Evolutionary conservation across 2,113 vertebrate species (phyloP).

Genomic region (Noctilio leporinus): DNA sequence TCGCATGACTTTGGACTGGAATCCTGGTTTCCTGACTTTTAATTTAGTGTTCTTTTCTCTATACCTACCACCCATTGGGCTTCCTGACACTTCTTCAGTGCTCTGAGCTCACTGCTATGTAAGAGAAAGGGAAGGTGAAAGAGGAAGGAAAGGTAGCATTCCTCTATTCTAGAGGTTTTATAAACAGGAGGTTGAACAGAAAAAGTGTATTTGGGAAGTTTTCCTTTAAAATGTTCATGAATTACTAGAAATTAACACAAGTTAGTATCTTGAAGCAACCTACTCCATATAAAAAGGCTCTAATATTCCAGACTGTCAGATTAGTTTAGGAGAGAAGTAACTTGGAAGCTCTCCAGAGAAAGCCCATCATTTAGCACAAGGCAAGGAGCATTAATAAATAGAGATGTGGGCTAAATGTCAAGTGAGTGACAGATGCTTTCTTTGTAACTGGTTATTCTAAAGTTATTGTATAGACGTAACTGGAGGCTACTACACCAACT

Average conservation of each 20-base stretch:
- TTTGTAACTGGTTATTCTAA: neutral
- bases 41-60: neutral
- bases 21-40: neutral
- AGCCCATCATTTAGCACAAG: slow-evolving; percentile 50
- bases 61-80: neutral
- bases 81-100: neutral
- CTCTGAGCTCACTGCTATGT: neutral
- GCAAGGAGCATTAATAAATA: slow-evolving; percentile 40
- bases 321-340: slow-evolving; percentile 30
- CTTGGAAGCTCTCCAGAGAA: slow-evolving; percentile 50
- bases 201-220: neutral
- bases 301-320: slow-evolving; percentile 18
- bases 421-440: slow-evolving; percentile 5
- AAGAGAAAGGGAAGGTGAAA: neutral
- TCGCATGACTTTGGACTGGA: neutral
- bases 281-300: slow-evolving; percentile 30
- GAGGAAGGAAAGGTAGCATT: neutral
- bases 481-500: neutral
- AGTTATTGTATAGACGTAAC: neutral
- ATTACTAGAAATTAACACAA: slow-evolving; percentile 28
- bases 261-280: slow-evolving; percentile 14
- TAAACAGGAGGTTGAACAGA: neutral
- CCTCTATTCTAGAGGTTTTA: neutral
- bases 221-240: slow-evolving; percentile 35
- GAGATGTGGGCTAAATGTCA: neutral